Base-by-base conservation (phyloP, 2,797 vertebrate species). In the Chaetophractus vellerosus region DNA sequence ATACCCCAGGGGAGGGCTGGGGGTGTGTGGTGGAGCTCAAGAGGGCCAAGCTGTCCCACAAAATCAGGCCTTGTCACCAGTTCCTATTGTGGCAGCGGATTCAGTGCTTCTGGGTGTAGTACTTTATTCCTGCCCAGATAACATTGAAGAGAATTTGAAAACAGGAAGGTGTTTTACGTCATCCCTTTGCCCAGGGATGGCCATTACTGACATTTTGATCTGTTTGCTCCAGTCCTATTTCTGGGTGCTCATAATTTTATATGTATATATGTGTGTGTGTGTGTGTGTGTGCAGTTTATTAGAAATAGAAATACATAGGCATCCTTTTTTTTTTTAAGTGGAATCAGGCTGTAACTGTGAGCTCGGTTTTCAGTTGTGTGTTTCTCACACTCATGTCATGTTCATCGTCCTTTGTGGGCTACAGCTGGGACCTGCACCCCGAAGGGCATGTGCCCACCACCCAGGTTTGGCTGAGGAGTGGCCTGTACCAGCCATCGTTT, bases 121-220 rank as follows among this genome's bases (percentile, higher is more conserved):
- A 21, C 59, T 90, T 88, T 21, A 33, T 61, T 86, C 78, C 31
- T 48, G 90, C 66, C 78, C 57, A 83, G 82, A 82, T 90, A 71
- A 50, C 91, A 57, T 61, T 94, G 61, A 82, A 83, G 79, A 19
- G 18, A 33, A 59, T 36, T 91, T 79, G 79, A 94, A 75, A 95
- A 95, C 74, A 94, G 94, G 85, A 84, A 95, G 38, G 26, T 59
- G 48, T 45, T 94, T 82, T 86, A 59, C 15, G 9, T 64, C 38
- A 50, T 88, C 38, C 75, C 50, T 74, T 38, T 78, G 24, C 33
- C 55, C 82, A 88, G 63, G 86, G 59, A 33, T 59, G 64, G 45
- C 69, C 8, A 6, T 66, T 84, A 57, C 28, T 88, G 69, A 92
- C 64, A 24, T 33, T 61, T 36, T 81, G 19, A 64, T 74, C 23